These are phyloP conservation scores for Caenorhabditis doughertyi DNA, from an alignment of 2,888 invertebrate genomes.

Conservation along the genomic window DNA sequence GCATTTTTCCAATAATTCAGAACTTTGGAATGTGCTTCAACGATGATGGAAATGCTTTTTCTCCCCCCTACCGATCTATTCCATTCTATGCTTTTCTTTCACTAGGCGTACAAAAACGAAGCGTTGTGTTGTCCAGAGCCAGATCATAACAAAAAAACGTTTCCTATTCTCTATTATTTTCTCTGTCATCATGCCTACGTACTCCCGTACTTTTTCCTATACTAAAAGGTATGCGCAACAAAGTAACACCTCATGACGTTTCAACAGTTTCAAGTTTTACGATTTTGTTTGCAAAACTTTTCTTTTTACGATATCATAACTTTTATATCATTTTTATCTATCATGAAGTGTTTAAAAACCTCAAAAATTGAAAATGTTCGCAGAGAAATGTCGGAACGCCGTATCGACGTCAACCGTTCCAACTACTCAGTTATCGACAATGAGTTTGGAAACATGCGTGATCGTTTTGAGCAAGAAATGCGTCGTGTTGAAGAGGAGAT, in stretches of 20 bases:
- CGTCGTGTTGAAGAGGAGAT: constrained; percentile 98
- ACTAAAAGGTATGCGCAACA: constrained; percentile 38
- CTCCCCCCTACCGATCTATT: constrained; percentile 35
- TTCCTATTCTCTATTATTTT: constrained; percentile 22
- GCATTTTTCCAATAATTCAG: constrained; percentile 60
- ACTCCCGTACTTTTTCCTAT: constrained; percentile 46
- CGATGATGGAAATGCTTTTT: constrained; percentile 35
- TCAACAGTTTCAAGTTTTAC: constrained; percentile 44
- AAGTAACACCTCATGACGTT: constrained; percentile 7
- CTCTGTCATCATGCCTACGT: constrained; percentile 40
- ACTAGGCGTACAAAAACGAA: constrained; percentile 51
- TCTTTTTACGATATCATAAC: constrained; percentile 38
- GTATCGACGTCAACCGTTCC: constrained; percentile 80
- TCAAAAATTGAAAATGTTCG: background rate
- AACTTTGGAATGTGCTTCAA: constrained; percentile 58
- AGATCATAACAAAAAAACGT: constrained; percentile 46
- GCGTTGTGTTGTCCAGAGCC: constrained; percentile 19
- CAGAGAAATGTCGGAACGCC: constrained; percentile 76
- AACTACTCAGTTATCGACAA: constrained; percentile 86
- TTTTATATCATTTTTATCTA: constrained; percentile 36
- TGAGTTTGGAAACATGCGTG: constrained; percentile 96
- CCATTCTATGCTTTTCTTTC: constrained; percentile 25
- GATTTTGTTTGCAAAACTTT: constrained; percentile 39
- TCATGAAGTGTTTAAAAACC: background rate
- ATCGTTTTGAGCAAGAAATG: constrained; percentile 90